These are phyloP conservation scores for Orthosia incerta DNA, from an alignment of 2,888 invertebrate species.

Conservation along the genomic window DNA sequence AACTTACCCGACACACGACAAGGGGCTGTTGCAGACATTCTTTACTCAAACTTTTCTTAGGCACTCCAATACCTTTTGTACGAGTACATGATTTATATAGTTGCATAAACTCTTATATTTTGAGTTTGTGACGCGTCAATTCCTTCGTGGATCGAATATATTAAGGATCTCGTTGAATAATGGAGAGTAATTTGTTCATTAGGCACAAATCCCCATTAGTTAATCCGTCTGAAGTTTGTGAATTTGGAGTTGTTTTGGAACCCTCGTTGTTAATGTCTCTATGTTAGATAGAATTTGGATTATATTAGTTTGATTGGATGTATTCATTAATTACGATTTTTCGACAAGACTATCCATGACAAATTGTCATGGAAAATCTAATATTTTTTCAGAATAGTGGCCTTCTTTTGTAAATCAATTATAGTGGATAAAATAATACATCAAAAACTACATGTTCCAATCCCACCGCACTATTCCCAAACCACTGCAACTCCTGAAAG, in stretches of 20 bases:
- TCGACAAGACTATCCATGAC: too few species aligned
- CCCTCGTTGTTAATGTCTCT: constrained; percentile 23
- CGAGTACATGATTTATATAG: not conserved
- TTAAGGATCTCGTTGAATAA: constrained; percentile 52
- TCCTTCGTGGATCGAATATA: constrained; percentile 31
- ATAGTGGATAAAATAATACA: too few species aligned
- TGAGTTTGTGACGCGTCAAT: constrained; percentile 19
- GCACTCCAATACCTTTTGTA: not conserved
- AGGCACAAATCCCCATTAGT: constrained; percentile 43
- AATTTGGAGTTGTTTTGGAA: constrained; percentile 25
- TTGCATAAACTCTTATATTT: constrained; percentile 10
- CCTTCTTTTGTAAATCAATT: too few species aligned
- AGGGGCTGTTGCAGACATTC: not conserved
- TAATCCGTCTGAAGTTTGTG: constrained; percentile 51
- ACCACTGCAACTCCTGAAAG: too few species aligned
- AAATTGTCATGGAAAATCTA: not conserved
- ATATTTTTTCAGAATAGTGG: too few species aligned
- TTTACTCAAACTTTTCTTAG: constrained; percentile 3
- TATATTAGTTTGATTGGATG: not conserved
- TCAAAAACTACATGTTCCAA: too few species aligned
- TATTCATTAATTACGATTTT: not conserved
- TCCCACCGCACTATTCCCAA: too few species aligned
- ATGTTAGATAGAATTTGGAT: not conserved
- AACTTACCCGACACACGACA: not conserved
- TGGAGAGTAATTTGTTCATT: constrained; percentile 46